These are phyloP conservation scores for Notodonta dromedarius DNA, from an alignment of 2,888 invertebrate species.

Conservation along the genomic window DNA sequence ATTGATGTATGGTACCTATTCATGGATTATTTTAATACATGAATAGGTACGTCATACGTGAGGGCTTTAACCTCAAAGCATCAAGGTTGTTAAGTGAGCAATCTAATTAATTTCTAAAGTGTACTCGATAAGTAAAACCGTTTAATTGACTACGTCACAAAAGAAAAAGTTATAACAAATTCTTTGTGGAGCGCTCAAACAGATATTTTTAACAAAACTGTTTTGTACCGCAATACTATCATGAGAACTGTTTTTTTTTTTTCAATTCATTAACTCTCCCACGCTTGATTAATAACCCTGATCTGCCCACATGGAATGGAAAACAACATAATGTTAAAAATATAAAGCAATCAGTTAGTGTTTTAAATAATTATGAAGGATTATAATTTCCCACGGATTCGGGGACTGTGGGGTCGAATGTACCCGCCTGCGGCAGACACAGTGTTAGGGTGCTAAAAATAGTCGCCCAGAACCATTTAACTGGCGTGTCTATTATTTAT, in stretches of 20 bases:
- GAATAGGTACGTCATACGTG: neutral
- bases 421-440: conserved; percentile 25
- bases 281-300: neutral
- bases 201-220: too few species aligned
- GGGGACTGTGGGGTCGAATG: conserved; percentile 16
- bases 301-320: neutral
- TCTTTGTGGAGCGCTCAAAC: too few species aligned
- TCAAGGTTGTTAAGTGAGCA: too few species aligned
- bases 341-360: conserved; percentile 47
- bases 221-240: neutral
- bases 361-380: conserved; percentile 31
- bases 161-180: too few species aligned
- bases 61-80: neutral
- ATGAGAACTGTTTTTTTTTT: neutral
- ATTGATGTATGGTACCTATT: neutral
- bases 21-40: neutral
- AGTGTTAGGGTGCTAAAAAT: conserved; percentile 34
- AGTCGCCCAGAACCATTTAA: conserved; percentile 18
- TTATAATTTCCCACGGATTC: conserved; percentile 49
- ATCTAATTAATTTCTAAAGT: too few species aligned
- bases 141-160: too few species aligned
- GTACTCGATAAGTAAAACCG: too few species aligned
- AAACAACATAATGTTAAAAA: conserved; percentile 28
- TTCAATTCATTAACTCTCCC: conserved; percentile 4
- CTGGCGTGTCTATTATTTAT: conserved; percentile 27